Evolutionary conservation across 2,113 vertebrate genomes (phyloP).

Genomic region (Antechinus flavipes): DNA sequence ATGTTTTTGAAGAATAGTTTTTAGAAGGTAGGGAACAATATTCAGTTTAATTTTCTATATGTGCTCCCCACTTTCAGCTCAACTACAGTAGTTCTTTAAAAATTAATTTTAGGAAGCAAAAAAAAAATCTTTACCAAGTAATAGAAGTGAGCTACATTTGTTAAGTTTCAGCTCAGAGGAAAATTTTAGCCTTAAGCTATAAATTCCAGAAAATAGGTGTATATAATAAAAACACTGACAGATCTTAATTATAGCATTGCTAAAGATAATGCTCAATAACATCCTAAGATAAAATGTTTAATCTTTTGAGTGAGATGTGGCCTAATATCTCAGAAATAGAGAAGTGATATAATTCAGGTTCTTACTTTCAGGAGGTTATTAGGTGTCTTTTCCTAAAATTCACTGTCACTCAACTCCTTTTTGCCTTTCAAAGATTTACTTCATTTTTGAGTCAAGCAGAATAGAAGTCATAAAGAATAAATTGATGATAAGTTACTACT

Average conservation of each 20-base stretch:
- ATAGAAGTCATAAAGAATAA: constrained; percentile 72
- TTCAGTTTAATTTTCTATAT: constrained; percentile 8
- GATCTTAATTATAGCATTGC: constrained; percentile 75
- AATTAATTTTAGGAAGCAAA: not conserved
- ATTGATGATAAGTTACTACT: constrained; percentile 67
- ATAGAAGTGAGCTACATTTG: constrained; percentile 69
- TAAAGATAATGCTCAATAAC: constrained; percentile 77
- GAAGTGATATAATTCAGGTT: constrained; percentile 53
- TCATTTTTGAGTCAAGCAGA: constrained; percentile 66
- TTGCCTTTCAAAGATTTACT: constrained; percentile 71
- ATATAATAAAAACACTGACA: constrained; percentile 80
- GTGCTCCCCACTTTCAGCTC: constrained; percentile 50
- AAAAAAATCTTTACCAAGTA: constrained; percentile 39
- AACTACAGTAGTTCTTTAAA: constrained; percentile 31
- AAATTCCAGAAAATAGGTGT: constrained; percentile 81
- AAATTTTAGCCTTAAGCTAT: constrained; percentile 80
- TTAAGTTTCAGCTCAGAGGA: constrained; percentile 74
- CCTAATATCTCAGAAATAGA: constrained; percentile 75
- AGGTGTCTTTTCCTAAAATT: constrained; percentile 69
- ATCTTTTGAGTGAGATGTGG: constrained; percentile 81
- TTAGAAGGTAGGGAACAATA: constrained; percentile 36
- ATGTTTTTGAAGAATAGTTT: not conserved
- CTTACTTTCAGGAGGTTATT: constrained; percentile 53
- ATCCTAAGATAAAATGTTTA: constrained; percentile 79
- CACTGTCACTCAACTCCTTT: constrained; percentile 72